Percentiles rank a stretch among this genome's conserved stretches.
Conservation (phyloP, 2,113 vertebrate species). For the Prietella phreatophila region DNA sequence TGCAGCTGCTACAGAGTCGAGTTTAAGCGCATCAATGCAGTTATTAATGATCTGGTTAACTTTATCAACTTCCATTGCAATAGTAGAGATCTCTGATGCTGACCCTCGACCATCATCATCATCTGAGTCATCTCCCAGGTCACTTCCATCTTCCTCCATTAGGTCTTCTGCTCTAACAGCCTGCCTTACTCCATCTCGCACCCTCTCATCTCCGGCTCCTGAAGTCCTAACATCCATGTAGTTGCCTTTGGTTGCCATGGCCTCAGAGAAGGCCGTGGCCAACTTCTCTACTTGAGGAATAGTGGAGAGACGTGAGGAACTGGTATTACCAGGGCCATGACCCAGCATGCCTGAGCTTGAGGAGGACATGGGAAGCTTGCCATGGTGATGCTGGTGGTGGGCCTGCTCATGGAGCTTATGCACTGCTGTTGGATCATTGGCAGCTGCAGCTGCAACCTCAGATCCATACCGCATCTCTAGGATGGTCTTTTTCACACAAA, state of each 20-base stretch:
- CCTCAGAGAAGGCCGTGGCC: conserved; percentile 82
- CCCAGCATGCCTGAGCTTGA: conserved; percentile 77
- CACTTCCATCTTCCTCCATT: conserved; percentile 74
- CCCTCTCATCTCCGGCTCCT: conserved; percentile 65
- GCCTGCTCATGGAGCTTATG: conserved; percentile 92
- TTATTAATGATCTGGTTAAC: conserved; percentile 99
- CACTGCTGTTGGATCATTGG: conserved; percentile 82
- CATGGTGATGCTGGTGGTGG: conserved; percentile 78
- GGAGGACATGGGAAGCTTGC: conserved; percentile 85
- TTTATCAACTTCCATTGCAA: conserved; percentile 98
- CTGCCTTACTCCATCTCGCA: conserved; percentile 63
- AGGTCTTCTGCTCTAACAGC: conserved; percentile 65
- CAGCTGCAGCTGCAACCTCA: conserved; percentile 79
- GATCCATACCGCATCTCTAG: conserved; percentile 97
- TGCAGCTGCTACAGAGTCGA: conserved; percentile 85
- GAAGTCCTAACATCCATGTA: conserved; percentile 93
- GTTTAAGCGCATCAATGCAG: conserved; percentile 95
- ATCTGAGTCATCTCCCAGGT: conserved; percentile 83
- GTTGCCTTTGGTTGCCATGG: conserved; percentile 87
- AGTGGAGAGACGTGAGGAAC: conserved; percentile 85
- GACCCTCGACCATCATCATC: conserved; percentile 90
- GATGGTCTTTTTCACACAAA: conserved; percentile 97
- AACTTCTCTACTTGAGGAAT: conserved; percentile 96
- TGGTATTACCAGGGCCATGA: conserved; percentile 69
- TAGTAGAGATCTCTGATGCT: conserved; percentile 96